Conservation (phyloP, 2,888 invertebrate species). For the Drosophila mimetica region DNA sequence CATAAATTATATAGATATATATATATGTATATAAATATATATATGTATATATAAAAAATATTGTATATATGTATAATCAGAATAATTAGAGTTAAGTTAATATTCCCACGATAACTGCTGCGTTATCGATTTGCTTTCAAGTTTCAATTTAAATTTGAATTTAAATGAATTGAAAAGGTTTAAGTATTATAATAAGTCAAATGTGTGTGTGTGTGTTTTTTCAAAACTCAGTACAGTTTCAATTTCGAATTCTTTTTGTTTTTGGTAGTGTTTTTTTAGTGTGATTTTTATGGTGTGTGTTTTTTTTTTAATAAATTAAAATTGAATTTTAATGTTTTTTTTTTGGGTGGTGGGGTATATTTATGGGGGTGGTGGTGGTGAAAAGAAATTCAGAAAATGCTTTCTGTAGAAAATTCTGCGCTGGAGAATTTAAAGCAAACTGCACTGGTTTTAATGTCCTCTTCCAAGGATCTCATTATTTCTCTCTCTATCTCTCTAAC, state of each 20-base stretch:
- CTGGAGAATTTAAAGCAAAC: constrained; percentile 72
- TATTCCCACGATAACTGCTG: constrained; percentile 20
- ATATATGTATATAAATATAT: constrained; percentile 38
- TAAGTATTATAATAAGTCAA: constrained; percentile 21
- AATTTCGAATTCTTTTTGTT: constrained; percentile 36
- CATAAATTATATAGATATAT: constrained; percentile 62
- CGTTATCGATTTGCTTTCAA: constrained; percentile 55
- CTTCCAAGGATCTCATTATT: constrained; percentile 16
- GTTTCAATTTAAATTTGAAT: constrained; percentile 65
- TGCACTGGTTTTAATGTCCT: constrained; percentile 63
- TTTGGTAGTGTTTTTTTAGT: constrained; percentile 20
- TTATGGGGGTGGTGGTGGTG: constrained; percentile 13
- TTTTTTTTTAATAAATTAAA: constrained; percentile 37
- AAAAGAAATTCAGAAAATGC: constrained; percentile 69
- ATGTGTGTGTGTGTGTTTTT: constrained; percentile 21
- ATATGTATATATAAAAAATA: constrained; percentile 30
- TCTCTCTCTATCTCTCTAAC: constrained; percentile 13
- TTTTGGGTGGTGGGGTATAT: background rate
- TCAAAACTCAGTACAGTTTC: constrained; percentile 66
- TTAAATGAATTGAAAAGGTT: constrained; percentile 66
- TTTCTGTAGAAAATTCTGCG: constrained; percentile 63
- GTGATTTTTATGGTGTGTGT: constrained; percentile 12
- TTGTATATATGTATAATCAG: constrained; percentile 38
- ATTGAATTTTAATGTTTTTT: constrained; percentile 30
- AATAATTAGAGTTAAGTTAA: constrained; percentile 39